Evolutionary conservation across 35 echinoderm and acorn worm species (phyloP), one percentile per base, ranked within the genome.

Genomic region (Ophioderma brevispina): DNA sequence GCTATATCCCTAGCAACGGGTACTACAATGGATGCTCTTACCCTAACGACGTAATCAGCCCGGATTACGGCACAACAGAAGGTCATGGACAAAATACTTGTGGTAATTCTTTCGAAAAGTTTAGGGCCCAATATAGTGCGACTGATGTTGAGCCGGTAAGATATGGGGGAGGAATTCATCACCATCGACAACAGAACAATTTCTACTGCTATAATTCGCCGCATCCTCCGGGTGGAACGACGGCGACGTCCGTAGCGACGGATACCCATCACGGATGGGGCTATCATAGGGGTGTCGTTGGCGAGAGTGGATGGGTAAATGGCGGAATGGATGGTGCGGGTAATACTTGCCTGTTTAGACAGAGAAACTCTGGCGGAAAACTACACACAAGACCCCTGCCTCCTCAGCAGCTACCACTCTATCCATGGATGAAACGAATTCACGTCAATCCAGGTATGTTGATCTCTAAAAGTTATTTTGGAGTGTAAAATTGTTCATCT

Each of bases 401-500:
- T 10, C 31, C 83, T 37, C 83, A 85, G 0, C 83, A 85, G 52
- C 25, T 85, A 36, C 83, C 83, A 0, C n/a, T 85, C 33, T 85
- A 85, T 30, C 83, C 83, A 5, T 85, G 83, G 83, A 85, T 85
- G 83, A 85, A 85, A 33, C 15, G 83, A 31, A 85, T 85, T 43
- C 83, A 85, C 37, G 83, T 85, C 15, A 85, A 85, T 25, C 83
- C 83, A 13, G 83, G 83, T 85, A 33, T 33, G 83, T 85, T 64
- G 13, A 19, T 36, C n/a, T n/a, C n/a, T n/a, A n/a, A n/a, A n/a
- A n/a, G n/a, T n/a, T n/a, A n/a, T n/a, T n/a, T n/a, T n/a, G n/a
- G n/a, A n/a, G n/a, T n/a, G n/a, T n/a, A n/a, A n/a, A n/a, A n/a
- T n/a, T n/a, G n/a, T n/a, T n/a, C n/a, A n/a, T n/a, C n/a, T n/a